These are phyloP conservation scores for Dastarcus helophoroides DNA, from an alignment of 2,888 invertebrate genomes.

Conservation along the genomic window DNA sequence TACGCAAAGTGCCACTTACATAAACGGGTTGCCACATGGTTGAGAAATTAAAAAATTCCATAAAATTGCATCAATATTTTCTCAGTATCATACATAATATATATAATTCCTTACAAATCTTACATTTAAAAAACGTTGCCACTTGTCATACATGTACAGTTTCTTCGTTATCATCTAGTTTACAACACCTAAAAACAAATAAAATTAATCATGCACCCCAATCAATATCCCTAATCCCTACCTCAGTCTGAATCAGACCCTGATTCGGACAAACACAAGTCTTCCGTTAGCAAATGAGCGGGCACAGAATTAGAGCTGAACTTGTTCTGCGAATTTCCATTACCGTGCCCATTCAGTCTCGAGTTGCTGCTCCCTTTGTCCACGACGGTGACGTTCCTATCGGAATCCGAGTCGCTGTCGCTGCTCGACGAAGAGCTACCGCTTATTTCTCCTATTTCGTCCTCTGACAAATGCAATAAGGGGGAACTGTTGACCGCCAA, in stretches of 20 bases:
- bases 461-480: slow-evolving; percentile 15
- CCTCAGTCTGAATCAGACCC: slow-evolving; percentile 26
- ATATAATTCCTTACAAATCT: too few species aligned
- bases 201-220: too few species aligned
- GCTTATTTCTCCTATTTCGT: slow-evolving; percentile 32
- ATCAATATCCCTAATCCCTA: too few species aligned
- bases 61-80: too few species aligned
- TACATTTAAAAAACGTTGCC: too few species aligned
- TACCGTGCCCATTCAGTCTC: slow-evolving; percentile 32
- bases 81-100: too few species aligned
- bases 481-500: slow-evolving; percentile 2
- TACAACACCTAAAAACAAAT: too few species aligned
- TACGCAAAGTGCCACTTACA: too few species aligned
- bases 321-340: slow-evolving; percentile 39
- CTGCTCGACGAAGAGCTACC: slow-evolving; percentile 29
- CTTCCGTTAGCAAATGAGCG: slow-evolving; percentile 64
- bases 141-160: too few species aligned
- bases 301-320: slow-evolving; percentile 27
- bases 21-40: too few species aligned
- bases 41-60: too few species aligned
- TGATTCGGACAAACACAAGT: slow-evolving; percentile 77
- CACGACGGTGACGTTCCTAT: slow-evolving; percentile 24
- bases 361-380: slow-evolving; percentile 9
- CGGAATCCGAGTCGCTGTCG: slow-evolving; percentile 34
- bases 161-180: too few species aligned